phyloP scores from a whole-genome alignment of 2,888 invertebrate genomes.

The Andrena camellia region DNA sequence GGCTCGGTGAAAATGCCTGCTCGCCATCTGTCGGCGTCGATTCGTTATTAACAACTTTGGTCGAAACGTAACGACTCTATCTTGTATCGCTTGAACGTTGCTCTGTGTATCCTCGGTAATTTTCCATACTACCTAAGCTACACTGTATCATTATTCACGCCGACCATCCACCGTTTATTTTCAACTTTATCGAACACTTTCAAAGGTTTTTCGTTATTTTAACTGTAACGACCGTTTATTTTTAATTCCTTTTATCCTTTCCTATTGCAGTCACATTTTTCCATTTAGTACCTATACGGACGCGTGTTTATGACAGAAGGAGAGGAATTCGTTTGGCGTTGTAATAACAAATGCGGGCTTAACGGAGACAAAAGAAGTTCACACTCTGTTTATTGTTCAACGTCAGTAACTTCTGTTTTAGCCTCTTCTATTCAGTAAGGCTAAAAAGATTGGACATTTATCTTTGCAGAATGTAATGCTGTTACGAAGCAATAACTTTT shows the following conservation, averaged over 20 bases:
- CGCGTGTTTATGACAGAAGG: neutral
- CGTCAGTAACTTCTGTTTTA: neutral
- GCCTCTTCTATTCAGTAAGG: neutral
- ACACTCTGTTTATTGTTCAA: neutral
- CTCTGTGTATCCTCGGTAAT: conserved; percentile 43
- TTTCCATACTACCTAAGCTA: conserved; percentile 43
- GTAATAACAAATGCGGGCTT: neutral
- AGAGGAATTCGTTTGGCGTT: neutral
- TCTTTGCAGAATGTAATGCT: neutral
- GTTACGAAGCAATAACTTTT: neutral
- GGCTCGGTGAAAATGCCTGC: neutral
- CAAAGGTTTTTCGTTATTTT: conserved; percentile 3
- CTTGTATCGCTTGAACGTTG: conserved; percentile 44
- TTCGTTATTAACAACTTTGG: neutral
- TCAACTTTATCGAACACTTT: conserved; percentile 16
- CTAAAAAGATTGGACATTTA: neutral
- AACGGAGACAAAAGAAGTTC: neutral
- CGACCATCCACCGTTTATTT: conserved; percentile 26
- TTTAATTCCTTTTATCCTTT: neutral
- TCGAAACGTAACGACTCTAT: conserved; percentile 33
- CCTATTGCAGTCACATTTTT: too few relatives aligned
- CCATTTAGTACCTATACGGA: neutral
- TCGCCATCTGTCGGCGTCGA: conserved; percentile 44
- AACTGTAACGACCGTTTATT: neutral
- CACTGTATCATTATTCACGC: conserved; percentile 23